A percentile compares a stretch with the other conserved stretches of the same genome.
phyloP scores from a whole-genome alignment of 2,888 invertebrate genomes.

The Hartigia nigra region DNA sequence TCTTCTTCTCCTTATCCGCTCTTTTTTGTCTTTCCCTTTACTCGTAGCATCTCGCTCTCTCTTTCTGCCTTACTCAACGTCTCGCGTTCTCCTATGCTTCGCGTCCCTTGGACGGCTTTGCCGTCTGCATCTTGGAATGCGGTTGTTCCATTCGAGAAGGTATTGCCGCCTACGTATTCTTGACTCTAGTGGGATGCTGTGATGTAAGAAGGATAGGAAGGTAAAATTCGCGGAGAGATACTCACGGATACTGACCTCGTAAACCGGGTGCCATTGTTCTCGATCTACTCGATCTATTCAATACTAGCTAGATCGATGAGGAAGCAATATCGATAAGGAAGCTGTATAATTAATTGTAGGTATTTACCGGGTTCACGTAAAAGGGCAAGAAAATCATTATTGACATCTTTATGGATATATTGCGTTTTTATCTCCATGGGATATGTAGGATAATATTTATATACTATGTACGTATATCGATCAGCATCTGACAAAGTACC shows the following conservation, averaged over 20 bases:
- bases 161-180: slow-evolving; percentile 32
- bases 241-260: slow-evolving; percentile 2
- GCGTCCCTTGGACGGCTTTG: slow-evolving; percentile 25
- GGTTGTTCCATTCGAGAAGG: slow-evolving; percentile 48
- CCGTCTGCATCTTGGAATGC: slow-evolving; percentile 48
- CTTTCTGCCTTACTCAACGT: slow-evolving; percentile 2
- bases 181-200: slow-evolving; percentile 13
- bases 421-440: too few relatives aligned
- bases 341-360: neutral
- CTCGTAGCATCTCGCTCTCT: slow-evolving; percentile 7
- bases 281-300: neutral
- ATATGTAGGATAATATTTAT: neutral
- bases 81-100: slow-evolving; percentile 8
- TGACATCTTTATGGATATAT: neutral
- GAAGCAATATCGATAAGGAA: neutral
- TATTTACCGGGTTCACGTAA: neutral
- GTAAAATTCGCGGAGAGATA: neutral
- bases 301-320: neutral
- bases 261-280: neutral
- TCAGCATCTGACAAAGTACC: slow-evolving; percentile 23
- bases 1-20: slow-evolving; percentile 13
- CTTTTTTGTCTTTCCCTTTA: neutral
- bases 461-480: slow-evolving; percentile 12
- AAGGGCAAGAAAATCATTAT: neutral
- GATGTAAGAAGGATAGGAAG: slow-evolving; percentile 28